phyloP scores from a whole-genome alignment of 2,888 invertebrate species.

The Conomelus anceps region DNA sequence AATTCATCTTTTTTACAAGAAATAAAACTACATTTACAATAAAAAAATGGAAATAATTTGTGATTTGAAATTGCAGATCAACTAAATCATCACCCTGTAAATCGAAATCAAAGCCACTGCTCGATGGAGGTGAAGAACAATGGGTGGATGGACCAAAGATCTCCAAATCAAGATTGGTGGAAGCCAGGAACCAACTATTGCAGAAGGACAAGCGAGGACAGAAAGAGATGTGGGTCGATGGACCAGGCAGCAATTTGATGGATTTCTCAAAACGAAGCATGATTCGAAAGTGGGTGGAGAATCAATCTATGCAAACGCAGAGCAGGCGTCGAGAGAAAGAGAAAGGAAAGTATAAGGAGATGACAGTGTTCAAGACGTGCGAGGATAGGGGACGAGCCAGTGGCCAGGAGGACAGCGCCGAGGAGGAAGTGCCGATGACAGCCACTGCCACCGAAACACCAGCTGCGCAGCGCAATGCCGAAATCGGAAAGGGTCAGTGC shows the following conservation, averaged over 20 bases:
- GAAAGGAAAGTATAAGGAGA: conserved; percentile 38
- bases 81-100: conserved; percentile 31
- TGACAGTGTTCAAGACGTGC: conserved; percentile 56
- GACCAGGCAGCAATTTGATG: conserved; percentile 82
- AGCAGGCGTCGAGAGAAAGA: conserved; percentile 15
- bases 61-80: conserved; percentile 34
- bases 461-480: conserved; percentile 12
- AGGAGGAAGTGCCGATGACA: conserved; percentile 8
- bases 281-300: conserved; percentile 90
- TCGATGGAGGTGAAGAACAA: conserved; percentile 61
- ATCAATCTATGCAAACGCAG: conserved; percentile 63
- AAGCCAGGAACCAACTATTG: conserved; percentile 31
- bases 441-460: conserved; percentile 12
- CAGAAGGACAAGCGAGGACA: conserved; percentile 48
- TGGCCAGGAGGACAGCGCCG: conserved; percentile 34
- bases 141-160: conserved; percentile 96
- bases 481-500: conserved; percentile 20
- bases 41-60: background rate
- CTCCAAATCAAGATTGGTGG: conserved; percentile 44
- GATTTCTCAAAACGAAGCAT: conserved; percentile 87
- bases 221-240: conserved; percentile 92
- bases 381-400: conserved; percentile 32
- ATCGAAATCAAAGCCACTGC: conserved; percentile 18
- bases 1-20: too few relatives aligned
- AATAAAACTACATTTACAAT: too few relatives aligned